Base-by-base conservation (phyloP, 2,797 vertebrate species). In the Tenualosa thibaudeaui region DNA sequence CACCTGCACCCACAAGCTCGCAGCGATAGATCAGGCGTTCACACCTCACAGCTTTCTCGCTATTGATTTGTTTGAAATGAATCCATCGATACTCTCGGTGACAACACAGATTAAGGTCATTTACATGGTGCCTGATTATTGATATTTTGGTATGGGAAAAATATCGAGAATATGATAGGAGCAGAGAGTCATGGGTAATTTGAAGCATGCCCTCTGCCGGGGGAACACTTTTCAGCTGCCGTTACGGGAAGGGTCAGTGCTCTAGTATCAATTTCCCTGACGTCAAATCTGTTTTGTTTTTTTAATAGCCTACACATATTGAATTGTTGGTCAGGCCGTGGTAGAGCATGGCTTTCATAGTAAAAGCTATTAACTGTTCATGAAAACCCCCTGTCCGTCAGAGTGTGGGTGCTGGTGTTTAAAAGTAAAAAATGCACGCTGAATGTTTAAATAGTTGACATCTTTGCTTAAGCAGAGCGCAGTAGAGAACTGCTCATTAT, bases 281-380 rank as follows among this genome's bases (percentile, higher is more conserved):
- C 40, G 68, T 83, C 84, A 31, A 24, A 46, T 84, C 40, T 78
- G 65, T 17, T n/a, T 22, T 81, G 4, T 78, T 40, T 84, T 43
- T 62, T 78, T 82, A 84, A 85, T 83, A 82, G 86, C 84, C 85
- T 31, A 60, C 50, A 81, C 82, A 60, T 84, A 88, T 88, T 22
- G 12, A 85, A 89, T 89, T 15, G 37, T 78, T 22, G 71, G 71
- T 78, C 71, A 22, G 37, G 5, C 4, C 17, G 22, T 56, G 15
- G 37, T 46, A 46, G 71, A 78, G 40, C 71, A 22, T 22, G 37
- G 40, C 37, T 37, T 9, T 46, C 71, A 46, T 22, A 46, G 71
- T 46, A 19, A 22, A 78, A 78, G 15, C 19, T 19, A 78, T 78
- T 78, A 78, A 43, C 10, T 71, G 40, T 71, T 71, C 65, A 71